These are phyloP conservation scores for Nomada goodeniana DNA, from an alignment of 2,888 invertebrate species.

Conservation along the genomic window DNA sequence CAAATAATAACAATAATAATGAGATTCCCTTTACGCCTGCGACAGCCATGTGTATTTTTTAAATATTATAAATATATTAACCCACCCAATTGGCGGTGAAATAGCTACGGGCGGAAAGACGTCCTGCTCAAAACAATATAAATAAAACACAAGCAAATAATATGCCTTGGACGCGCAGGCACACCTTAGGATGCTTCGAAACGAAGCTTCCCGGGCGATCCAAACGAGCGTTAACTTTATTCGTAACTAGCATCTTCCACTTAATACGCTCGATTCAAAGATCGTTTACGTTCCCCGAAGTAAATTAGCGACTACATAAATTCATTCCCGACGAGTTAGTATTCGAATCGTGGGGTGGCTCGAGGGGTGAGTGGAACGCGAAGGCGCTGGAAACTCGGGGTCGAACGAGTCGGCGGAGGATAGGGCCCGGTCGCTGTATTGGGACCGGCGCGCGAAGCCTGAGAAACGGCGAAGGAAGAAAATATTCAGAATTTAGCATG, in stretches of 20 bases:
- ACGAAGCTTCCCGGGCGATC: constrained; percentile 29
- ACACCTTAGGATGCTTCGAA: neutral
- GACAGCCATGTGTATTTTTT: no score
- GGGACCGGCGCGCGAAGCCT: constrained; percentile 43
- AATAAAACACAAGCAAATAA: neutral
- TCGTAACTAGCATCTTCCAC: constrained; percentile 46
- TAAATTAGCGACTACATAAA: constrained; percentile 68
- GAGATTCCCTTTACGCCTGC: no score
- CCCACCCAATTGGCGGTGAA: neutral
- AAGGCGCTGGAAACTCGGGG: constrained; percentile 21
- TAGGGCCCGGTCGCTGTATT: constrained; percentile 31
- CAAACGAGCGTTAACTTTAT: constrained; percentile 41
- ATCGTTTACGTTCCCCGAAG: constrained; percentile 58
- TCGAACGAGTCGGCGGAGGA: constrained; percentile 36
- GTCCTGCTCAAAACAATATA: neutral
- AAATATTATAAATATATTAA: no score
- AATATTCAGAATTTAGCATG: constrained; percentile 79
- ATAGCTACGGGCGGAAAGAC: neutral
- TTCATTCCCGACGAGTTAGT: constrained; percentile 61
- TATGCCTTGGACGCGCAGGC: neutral
- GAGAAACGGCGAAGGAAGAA: constrained; percentile 61
- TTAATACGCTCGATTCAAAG: constrained; percentile 57
- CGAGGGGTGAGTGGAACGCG: neutral
- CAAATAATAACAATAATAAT: no score
- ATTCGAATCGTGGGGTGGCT: constrained; percentile 58